Evolutionary conservation across 2,888 invertebrate species (phyloP), one percentile per base, ranked within the genome.

Genomic region (Calliscelio sp.): DNA sequence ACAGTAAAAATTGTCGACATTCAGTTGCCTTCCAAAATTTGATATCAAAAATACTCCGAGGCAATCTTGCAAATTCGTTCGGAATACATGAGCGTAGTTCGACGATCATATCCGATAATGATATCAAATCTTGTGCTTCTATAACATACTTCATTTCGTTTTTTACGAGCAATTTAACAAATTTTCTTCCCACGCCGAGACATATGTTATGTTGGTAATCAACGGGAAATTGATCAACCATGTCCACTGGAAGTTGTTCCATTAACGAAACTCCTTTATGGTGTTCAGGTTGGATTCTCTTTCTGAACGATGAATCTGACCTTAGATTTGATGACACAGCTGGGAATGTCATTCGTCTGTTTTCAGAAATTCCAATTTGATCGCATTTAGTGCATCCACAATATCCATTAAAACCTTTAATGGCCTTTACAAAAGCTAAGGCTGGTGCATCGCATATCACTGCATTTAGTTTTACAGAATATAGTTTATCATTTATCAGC

Each of bases 181-280:
- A 20, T 1, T 49, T 25, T 32, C 28, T 46, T 1, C 10, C 20
- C 10, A 65, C 65, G 11, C 65, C 65, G n/a, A 65, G 49, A 49
- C 65, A 49, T 18, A 66, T 35, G 10, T 16, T 2, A 14, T 66
- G 66, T 5, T 18, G 6, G 20, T 57, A 57, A 41, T 38, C 59
- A 1, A 59, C 41, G 11, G 59, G 59, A 24, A 59, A 59, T 6
- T 66, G 51, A 5, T n/a, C 16, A 5, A 66, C 18, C 66, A 66
- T 66, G n/a, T 66, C 49, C 32, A 66, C 18, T 4, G 44, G 16
- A 20, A 66, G 51, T 14, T 66, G 22, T 22, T 66, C 66, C 22
- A 66, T 35, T 49, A 51, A n/a, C 8, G 51, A 51, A 20, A 14
- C 18, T 35, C 14, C 51, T 22, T 51, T 32, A 22, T 66, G 66